Evolutionary conservation across 2,888 invertebrate genomes (phyloP), one percentile per base, ranked within the genome.

Genomic region (Catotricha subobsoleta): DNA sequence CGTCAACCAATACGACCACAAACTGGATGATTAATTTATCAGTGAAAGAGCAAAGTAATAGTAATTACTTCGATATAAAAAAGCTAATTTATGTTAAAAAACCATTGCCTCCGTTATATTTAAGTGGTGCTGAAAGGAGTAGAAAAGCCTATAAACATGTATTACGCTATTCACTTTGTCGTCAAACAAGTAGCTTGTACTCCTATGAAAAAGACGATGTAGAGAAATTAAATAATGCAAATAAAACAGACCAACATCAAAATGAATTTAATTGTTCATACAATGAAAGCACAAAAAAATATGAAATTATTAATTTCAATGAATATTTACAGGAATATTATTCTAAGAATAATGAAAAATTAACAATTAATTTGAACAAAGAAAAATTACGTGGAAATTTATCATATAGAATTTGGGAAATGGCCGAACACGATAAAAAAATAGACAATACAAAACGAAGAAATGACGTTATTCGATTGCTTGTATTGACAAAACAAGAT

Each of bases 131-230:
- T n/a, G 38, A 27, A 10, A 2, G 38, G 9, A 18, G 28, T 9
- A 16, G 19, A 18, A 38, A 38, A 28, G 27, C 15, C 2, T 21
- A 21, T 18, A 38, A 38, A 38, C 28, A 38, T 38, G n/a, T 27
- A 13, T 28, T 38, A 2, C 10, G 13, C 7, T 15, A 9, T 3
- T 23, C 23, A 15, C 16, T 36, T 3, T 16, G 21, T 15, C 15
- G 16, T 16, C 21, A 23, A 9, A 3, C 36, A 4, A 13, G 10
- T 10, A 3, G 21, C 10, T 16, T 23, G 2, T 36, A 5, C 16
- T 23, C 15, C 23, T 13, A 15, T 6, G n/a, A 25, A 4, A 23
- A 36, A 2, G 2, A 36, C 15, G 15, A 16, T n/a, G 36, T 10
- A n/a, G 13, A 20, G 3, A 23, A 10, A 13, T 15, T 23, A n/a